Percentiles rank a stretch among this genome's conserved stretches.
phyloP scores from a whole-genome alignment of 2,797 vertebrate species.

The Miichthys miiuy region DNA sequence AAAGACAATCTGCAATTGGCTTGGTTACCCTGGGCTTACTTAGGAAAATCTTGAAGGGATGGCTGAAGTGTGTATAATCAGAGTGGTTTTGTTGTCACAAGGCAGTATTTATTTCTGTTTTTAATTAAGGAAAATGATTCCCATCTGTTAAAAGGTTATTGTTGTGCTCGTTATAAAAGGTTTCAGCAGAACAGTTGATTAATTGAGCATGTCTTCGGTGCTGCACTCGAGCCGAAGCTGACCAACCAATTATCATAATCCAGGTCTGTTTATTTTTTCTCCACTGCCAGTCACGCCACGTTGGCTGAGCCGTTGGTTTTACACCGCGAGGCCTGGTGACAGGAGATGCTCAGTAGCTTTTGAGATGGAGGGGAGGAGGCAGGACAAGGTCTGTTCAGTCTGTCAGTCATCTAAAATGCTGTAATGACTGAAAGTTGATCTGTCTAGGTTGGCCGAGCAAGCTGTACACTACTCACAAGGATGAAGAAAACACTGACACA shows the following conservation, averaged over 20 bases:
- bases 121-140: constrained; percentile 92
- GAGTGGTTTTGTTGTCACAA: constrained; percentile 82
- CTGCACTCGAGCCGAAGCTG: constrained; percentile 81
- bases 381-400: constrained; percentile 61
- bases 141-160: constrained; percentile 92
- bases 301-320: constrained; percentile 66
- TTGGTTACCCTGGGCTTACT: constrained; percentile 52
- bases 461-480: constrained; percentile 19
- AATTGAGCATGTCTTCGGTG: constrained; percentile 87
- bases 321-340: constrained; percentile 63
- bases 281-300: constrained; percentile 74
- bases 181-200: constrained; percentile 90
- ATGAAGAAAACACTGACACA: constrained; percentile 44
- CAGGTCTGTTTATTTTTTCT: constrained; percentile 91
- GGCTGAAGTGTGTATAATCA: constrained; percentile 62
- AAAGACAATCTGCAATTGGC: constrained; percentile 45
- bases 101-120: constrained; percentile 91
- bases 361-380: constrained; percentile 35
- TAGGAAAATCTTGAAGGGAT: constrained; percentile 63
- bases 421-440: constrained; percentile 65
- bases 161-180: constrained; percentile 87
- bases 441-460: constrained; percentile 47
- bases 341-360: constrained; percentile 73
- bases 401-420: constrained; percentile 68
- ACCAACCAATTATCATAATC: constrained; percentile 93